phyloP scores from a whole-genome alignment of 2,113 vertebrate genomes.

The Pangasianodon hypophthalmus region DNA sequence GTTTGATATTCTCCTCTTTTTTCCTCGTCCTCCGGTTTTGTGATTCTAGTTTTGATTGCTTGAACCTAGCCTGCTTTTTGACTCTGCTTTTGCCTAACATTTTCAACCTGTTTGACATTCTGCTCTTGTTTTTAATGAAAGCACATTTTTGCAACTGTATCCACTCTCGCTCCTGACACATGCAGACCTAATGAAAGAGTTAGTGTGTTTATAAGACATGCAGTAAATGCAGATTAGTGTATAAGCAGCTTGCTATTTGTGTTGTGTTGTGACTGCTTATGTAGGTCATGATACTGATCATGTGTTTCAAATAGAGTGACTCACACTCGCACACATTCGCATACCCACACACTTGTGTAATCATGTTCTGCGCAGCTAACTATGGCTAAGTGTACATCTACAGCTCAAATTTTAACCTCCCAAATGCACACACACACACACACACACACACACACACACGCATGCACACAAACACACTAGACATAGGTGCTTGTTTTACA shows the following conservation, averaged over 20 bases:
- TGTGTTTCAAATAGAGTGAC: conserved; percentile 17
- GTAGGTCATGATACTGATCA: conserved; percentile 11
- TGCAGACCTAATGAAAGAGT: neutral
- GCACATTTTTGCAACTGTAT: neutral
- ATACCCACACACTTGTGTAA: conserved; percentile 4
- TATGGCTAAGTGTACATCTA: neutral
- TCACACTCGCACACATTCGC: neutral
- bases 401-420: neutral
- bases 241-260: conserved; percentile 26
- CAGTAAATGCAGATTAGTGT: neutral
- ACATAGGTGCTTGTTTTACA: neutral
- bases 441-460: neutral
- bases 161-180: neutral
- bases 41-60: too few species aligned
- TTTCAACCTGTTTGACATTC: too few species aligned
- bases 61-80: neutral
- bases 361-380: neutral
- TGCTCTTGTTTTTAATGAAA: neutral
- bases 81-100: too few species aligned
- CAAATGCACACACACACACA: neutral
- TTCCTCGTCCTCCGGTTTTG: too few species aligned
- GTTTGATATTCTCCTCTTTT: neutral
- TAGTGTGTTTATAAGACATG: neutral
- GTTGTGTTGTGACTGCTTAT: conserved; percentile 24
- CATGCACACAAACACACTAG: neutral